Evolutionary conservation across 1,140 invertebrate species (phyloP).

Genomic region (Drosophila elegans): DNA sequence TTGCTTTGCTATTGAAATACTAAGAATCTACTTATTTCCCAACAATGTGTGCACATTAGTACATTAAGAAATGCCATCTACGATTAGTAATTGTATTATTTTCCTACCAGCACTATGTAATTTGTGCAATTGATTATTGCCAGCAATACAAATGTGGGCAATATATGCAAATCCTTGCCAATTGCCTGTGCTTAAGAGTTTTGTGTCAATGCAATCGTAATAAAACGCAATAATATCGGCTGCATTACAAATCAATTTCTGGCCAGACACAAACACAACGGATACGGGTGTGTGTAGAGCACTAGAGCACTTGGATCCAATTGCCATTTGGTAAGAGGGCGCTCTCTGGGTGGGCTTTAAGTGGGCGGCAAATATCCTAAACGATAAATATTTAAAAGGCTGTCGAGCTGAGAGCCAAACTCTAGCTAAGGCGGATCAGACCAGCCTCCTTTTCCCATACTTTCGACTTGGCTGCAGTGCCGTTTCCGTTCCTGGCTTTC

Average conservation of each 20-base stretch:
- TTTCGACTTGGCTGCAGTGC: slow-evolving; percentile 11
- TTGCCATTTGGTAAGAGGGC: slow-evolving; percentile 41
- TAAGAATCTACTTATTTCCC: no score
- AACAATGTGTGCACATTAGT: background rate
- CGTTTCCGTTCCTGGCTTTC: slow-evolving; percentile 43
- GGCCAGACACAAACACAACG: slow-evolving; percentile 10
- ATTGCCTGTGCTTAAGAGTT: slow-evolving; percentile 19
- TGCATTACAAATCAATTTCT: slow-evolving; percentile 68
- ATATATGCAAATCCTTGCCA: slow-evolving; percentile 39
- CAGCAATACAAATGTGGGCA: background rate
- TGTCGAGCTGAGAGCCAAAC: slow-evolving; percentile 25
- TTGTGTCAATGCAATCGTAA: slow-evolving; percentile 43
- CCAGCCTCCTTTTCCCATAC: slow-evolving; percentile 17
- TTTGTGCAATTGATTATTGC: slow-evolving; percentile 10
- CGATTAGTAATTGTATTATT: background rate
- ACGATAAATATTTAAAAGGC: slow-evolving; percentile 74
- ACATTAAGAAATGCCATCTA: background rate
- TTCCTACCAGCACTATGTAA: background rate
- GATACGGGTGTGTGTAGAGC: slow-evolving; percentile 7
- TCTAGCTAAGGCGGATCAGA: slow-evolving; percentile 7
- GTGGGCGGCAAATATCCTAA: slow-evolving; percentile 47
- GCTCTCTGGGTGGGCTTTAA: slow-evolving; percentile 39
- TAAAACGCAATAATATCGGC: slow-evolving; percentile 44
- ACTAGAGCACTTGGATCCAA: slow-evolving; percentile 36
- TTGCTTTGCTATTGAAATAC: no score